Base-by-base conservation (phyloP, 1,140 invertebrate genomes). In the Scaptomyza graminum region DNA sequence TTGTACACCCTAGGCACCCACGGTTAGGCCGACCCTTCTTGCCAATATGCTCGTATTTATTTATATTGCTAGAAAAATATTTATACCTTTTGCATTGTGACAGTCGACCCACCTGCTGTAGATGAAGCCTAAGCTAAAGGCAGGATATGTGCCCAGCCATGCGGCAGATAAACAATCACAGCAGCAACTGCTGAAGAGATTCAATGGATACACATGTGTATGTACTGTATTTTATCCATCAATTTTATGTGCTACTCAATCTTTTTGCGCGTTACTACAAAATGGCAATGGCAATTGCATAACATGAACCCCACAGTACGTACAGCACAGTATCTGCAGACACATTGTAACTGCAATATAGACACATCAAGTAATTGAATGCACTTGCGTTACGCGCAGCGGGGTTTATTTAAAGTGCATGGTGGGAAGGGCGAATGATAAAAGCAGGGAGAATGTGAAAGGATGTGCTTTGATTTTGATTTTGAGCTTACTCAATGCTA, bases 311-410 rank as follows among this genome's bases (percentile, higher is more conserved):
- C 60, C 31, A 62, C 50, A 61, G 39, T 37, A 18, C 15, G 15
- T 31, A 34, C 31, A 34, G 31, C 9, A 46, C 22, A 60, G 54
- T 28, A 11, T 34, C 31, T 34, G 49, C 63, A 79, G 69, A 68
- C 63, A 85, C 82, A 87, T 78, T 81, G 77, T 87, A 71, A 50
- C 52, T 83, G 71, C 74, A 49, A 78, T 59, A 88, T 73, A 88
- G 71, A 83, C 68, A 70, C 83, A 88, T 88, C 75, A 83, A 79
- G 83, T 87, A 87, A 87, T 87, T 87, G 76, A 88, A 83, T 87
- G 83, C 76, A 79, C 71, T 82, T 74, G 76, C 63, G 61, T 61
- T 59, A 60, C 64, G 76, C 76, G 54, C 60, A 63, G n/a, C 8
- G 18, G 41, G 46, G 55, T 60, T 34, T 57, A 15, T 47, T 22